Evolutionary conservation across 2,797 vertebrate species (phyloP), one percentile per base, ranked within the genome.

Genomic region (Odontamblyopus lacepedii): DNA sequence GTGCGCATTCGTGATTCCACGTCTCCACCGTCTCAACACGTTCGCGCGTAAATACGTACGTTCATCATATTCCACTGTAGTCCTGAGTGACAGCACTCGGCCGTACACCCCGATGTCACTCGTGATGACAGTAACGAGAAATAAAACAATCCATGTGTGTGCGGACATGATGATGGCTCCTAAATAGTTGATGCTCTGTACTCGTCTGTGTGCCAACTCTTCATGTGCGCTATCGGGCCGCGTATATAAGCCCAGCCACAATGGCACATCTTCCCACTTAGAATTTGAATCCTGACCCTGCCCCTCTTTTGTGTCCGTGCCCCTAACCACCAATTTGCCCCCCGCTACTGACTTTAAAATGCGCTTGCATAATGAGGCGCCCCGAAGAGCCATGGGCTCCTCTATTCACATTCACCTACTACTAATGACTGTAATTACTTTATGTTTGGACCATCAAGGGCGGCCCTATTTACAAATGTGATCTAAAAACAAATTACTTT

Each of bases 331-430:
- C 85, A 84, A 91, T 92, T 90, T 83, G 70, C 84, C 86, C 90
- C 93, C 92, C 83, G 50, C 61, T 15, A 82, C 81, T 80, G 89
- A 78, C 86, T 92, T 87, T 50, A 86, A 72, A 90, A 92, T 87
- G 89, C 84, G 83, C 81, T 74, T 91, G 91, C 92, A 95, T 93
- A 95, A 94, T 94, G 80, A 94, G 92, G 92, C 89, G 82, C 91
- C 91, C 85, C 83, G 1, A 87, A 76, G 87, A 83, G 87, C 86
- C 63, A 73, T 81, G 67, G 83, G 73, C 78, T 75, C 69, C 6
- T 56, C 76, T 87, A 90, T 94, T 94, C 90, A 91, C 56, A 93
- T 94, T 92, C 91, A 93, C 74, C 75, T 75, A 69, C 83, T 77
- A 72, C 84, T 94, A 94, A 94, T 95, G 91, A 92, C 91, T 85